Conservation (phyloP, 2,113 vertebrate genomes). For the Phaethon lepturus region DNA sequence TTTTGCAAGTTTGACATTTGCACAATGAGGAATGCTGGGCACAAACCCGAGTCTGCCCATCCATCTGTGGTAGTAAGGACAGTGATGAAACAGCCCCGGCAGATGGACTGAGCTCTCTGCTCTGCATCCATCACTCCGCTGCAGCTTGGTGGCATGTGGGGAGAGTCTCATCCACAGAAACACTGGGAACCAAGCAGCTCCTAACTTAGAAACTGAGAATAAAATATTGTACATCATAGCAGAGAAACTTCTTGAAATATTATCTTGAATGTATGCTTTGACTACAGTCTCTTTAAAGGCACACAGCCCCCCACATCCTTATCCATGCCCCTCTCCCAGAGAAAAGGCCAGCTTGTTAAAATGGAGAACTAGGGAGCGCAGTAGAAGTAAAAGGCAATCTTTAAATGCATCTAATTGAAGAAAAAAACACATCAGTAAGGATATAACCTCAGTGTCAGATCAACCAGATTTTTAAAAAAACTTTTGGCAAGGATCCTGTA, state of each 20-base stretch:
- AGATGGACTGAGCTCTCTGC: background rate
- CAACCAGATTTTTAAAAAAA: background rate
- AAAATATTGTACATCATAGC: background rate
- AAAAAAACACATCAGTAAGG: background rate
- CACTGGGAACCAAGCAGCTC: background rate
- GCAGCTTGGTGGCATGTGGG: background rate
- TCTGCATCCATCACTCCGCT: background rate
- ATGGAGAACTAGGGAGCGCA: background rate
- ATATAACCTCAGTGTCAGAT: background rate
- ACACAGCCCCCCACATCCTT: background rate
- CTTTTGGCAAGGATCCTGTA: background rate
- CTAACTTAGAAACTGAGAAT: background rate
- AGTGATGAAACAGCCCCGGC: background rate
- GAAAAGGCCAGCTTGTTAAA: background rate
- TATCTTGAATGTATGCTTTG: background rate
- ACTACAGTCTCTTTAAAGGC: background rate
- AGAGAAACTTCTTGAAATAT: background rate
- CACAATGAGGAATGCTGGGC: background rate
- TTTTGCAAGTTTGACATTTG: background rate
- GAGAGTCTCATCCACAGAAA: background rate
- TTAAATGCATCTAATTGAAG: background rate
- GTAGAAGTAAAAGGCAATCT: background rate
- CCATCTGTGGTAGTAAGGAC: too few relatives aligned
- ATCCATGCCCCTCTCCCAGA: background rate
- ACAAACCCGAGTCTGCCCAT: background rate